Evolutionary conservation across 2,888 invertebrate species (phyloP).

Genomic region (Phortica magna): DNA sequence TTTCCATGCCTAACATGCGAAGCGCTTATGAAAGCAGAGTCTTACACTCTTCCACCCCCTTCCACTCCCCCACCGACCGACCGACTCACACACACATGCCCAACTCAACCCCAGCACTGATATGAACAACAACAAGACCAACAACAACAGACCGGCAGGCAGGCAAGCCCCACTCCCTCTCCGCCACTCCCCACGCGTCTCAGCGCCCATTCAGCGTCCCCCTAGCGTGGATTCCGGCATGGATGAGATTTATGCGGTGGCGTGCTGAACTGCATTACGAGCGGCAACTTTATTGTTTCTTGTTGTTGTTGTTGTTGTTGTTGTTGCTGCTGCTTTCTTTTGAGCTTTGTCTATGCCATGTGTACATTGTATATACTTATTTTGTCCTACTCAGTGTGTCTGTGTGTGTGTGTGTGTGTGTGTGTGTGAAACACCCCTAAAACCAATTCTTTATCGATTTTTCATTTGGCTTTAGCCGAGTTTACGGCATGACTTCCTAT

Average conservation of each 20-base stretch:
- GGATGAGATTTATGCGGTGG: conserved; percentile 63
- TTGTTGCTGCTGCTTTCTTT: conserved; percentile 5
- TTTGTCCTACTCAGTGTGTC: neutral
- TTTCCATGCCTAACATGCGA: conserved; percentile 50
- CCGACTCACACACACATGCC: conserved; percentile 39
- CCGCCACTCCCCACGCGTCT: too few relatives aligned
- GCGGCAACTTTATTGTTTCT: conserved; percentile 21
- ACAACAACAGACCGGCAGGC: neutral
- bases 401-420: conserved; percentile 31
- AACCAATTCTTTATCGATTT: conserved; percentile 70
- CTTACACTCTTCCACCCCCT: conserved; percentile 24
- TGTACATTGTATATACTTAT: neutral
- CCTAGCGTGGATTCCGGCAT: conserved; percentile 1
- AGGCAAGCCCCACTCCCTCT: too few relatives aligned
- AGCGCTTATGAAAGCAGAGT: conserved; percentile 35
- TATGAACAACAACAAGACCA: conserved; percentile 18
- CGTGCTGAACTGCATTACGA: conserved; percentile 58
- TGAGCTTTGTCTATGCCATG: neutral
- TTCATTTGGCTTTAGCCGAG: conserved; percentile 48
- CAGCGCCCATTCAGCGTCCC: neutral
- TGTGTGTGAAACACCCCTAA: conserved; percentile 61
- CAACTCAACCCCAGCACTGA: conserved; percentile 26
- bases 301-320: conserved; percentile 28
- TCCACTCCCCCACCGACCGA: conserved; percentile 31
- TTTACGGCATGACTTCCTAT: conserved; percentile 40